A percentile compares a stretch with the other conserved stretches of the same genome.
Conservation (phyloP, 1,140 invertebrate genomes). For the Drosophila repleta region DNA sequence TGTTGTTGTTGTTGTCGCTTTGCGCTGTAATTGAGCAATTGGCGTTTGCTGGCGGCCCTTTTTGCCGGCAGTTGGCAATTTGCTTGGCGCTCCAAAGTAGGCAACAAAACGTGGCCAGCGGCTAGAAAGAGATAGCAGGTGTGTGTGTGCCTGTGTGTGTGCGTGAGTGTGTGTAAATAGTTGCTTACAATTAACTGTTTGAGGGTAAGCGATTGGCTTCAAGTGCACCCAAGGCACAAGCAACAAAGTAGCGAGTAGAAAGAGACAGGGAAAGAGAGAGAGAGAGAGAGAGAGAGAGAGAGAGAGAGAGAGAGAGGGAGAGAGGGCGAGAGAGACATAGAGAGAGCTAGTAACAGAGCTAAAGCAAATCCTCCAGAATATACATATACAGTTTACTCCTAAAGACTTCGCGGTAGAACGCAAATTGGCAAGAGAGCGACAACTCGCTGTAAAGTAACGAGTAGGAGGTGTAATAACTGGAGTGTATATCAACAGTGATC, state of each 20-base stretch:
- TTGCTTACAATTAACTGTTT: slow-evolving; percentile 2
- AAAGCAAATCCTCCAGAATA: too few species aligned
- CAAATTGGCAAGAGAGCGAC: too few species aligned
- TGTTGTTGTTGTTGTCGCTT: slow-evolving; percentile 42
- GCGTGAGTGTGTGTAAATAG: neutral
- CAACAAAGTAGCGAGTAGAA: neutral
- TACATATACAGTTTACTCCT: too few species aligned
- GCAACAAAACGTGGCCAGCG: slow-evolving; percentile 44
- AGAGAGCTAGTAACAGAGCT: too few species aligned
- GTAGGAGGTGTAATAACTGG: too few species aligned
- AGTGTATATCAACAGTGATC: too few species aligned
- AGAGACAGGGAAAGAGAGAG: neutral
- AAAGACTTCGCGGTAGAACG: too few species aligned
- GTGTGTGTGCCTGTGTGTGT: slow-evolving; percentile 8
- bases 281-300: neutral
- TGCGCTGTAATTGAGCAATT: slow-evolving; percentile 80
- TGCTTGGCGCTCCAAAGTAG: slow-evolving; percentile 70
- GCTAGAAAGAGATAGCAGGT: neutral
- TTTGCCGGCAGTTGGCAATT: slow-evolving; percentile 37
- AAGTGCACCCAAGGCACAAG: too few species aligned
- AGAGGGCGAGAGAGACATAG: too few species aligned
- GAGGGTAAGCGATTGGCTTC: too few species aligned
- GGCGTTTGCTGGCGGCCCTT: slow-evolving; percentile 50
- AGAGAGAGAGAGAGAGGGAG: neutral
- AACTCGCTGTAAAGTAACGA: too few species aligned